Evolutionary conservation across 2,113 vertebrate species (phyloP).

Genomic region (Choloepus hoffmanni): DNA sequence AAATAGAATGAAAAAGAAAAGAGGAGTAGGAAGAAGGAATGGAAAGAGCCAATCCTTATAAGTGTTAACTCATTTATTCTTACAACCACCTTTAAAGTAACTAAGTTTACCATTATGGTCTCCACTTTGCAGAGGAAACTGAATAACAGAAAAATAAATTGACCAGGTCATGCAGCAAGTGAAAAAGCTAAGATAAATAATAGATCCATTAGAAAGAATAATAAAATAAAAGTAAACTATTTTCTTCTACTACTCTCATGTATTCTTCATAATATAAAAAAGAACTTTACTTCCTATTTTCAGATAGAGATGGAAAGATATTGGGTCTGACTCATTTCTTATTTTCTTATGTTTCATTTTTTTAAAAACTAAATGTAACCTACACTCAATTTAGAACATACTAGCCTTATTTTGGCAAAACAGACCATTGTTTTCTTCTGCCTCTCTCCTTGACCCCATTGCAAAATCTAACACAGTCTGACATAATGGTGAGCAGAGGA

Average conservation of each 20-base stretch:
- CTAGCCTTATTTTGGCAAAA: conserved; percentile 7
- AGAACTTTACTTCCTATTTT: not conserved
- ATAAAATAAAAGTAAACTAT: not conserved
- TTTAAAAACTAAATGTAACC: conserved; percentile 25
- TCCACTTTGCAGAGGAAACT: not conserved
- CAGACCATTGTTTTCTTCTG: not conserved
- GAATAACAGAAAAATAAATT: not conserved
- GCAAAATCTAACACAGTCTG: conserved; percentile 24
- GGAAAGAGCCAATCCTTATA: not conserved
- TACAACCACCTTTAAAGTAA: not conserved
- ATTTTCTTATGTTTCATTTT: conserved; percentile 4
- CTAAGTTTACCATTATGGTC: not conserved
- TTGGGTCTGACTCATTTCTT: not conserved
- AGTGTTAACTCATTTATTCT: not conserved
- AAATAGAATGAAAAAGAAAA: not conserved
- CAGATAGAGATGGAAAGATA: not conserved
- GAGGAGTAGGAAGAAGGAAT: not conserved
- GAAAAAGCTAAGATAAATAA: not conserved
- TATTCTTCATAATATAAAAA: not conserved
- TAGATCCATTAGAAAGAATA: not conserved
- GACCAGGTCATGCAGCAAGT: not conserved
- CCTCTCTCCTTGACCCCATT: not conserved
- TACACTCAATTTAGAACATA: not conserved
- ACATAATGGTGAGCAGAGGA: not conserved
- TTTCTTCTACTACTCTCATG: not conserved